Evolutionary conservation across 1,140 invertebrate species (phyloP), one percentile per base, ranked within the genome.

Genomic region (Calliphora vicina): DNA sequence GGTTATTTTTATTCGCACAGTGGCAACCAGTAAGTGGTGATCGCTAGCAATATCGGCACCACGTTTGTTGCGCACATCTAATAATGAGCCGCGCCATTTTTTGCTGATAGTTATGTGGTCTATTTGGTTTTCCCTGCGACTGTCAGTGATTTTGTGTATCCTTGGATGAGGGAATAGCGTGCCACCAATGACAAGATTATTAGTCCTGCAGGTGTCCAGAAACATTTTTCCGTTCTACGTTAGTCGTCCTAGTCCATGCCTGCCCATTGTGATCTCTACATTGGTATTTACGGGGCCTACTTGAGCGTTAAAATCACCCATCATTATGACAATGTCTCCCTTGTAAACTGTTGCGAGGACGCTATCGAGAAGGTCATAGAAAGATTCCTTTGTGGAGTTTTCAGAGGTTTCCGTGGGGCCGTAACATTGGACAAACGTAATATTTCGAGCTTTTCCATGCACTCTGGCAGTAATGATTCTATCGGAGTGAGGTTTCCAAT

Each of bases 401-500:
- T 81, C 50, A 67, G 23, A 23, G 3, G 27, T 12, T 1, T 81
- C 57, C 25, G 80, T 81, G 1, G 45, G 45, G 1, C 23, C 45
- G 25, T 81, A 81, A n/a, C 80, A 81, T 67, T 81, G 80, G 9
- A 81, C 35, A n/a, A 81, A 17, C 9, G 45, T 67, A 35, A 61
- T 27, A 15, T 81, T 81, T 2, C 50, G 23, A 15, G 26, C n/a
- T 1, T 35, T 26, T 2, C 17, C 13, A 4, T 29, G 50, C 23
- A 81, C 15, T 12, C 57, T 57, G 17, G 42, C 78, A 42, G 78
- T 80, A 15, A 80, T 43, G 15, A 80, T 80, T 23, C 78, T n/a
- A 5, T 80, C 78, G 1, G 78, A 80, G 45, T 50, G 45, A 15
- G 45, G 45, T 17, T 50, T 50, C 45, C 45, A 50, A 50, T 12